These are phyloP conservation scores for Chaenogobius annularis DNA, from an alignment of 2,113 vertebrate species.

Conservation along the genomic window DNA sequence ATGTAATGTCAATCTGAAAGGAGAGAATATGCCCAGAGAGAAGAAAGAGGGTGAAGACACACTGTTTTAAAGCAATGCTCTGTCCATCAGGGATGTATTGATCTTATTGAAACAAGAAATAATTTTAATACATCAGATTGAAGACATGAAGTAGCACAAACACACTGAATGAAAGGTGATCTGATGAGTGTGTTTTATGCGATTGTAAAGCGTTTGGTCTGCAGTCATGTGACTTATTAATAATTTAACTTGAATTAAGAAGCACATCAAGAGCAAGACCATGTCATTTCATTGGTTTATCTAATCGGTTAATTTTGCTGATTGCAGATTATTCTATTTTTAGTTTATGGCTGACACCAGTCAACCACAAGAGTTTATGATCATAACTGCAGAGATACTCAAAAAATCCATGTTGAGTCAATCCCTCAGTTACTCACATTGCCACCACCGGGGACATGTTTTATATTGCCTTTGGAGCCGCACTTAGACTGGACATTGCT, in stretches of 20 bases:
- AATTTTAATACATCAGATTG: not conserved
- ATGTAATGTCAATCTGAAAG: not conserved
- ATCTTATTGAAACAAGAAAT: not conserved
- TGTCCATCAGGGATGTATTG: not conserved
- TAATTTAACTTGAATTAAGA: not conserved
- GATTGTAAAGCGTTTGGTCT: not conserved
- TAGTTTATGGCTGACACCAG: not conserved
- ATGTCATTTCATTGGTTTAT: not conserved
- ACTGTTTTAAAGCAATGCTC: not conserved
- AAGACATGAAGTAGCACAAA: not conserved
- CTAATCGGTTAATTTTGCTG: not conserved
- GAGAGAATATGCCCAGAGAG: not conserved
- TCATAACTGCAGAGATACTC: slow-evolving; percentile 73
- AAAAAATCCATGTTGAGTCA: slow-evolving; percentile 62
- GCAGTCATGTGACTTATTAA: not conserved
- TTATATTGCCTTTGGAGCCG: slow-evolving; percentile 97
- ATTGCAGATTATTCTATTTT: not conserved
- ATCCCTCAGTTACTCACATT: slow-evolving; percentile 88
- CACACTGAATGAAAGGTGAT: not conserved
- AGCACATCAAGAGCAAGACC: not conserved
- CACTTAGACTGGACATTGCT: slow-evolving; percentile 93
- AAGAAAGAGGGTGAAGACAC: slow-evolving; percentile 8
- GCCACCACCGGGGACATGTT: slow-evolving; percentile 92
- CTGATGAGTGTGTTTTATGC: not conserved
- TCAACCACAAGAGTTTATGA: slow-evolving; percentile 26